Conservation (phyloP, 1,140 invertebrate genomes). For the Periplaneta americana region DNA sequence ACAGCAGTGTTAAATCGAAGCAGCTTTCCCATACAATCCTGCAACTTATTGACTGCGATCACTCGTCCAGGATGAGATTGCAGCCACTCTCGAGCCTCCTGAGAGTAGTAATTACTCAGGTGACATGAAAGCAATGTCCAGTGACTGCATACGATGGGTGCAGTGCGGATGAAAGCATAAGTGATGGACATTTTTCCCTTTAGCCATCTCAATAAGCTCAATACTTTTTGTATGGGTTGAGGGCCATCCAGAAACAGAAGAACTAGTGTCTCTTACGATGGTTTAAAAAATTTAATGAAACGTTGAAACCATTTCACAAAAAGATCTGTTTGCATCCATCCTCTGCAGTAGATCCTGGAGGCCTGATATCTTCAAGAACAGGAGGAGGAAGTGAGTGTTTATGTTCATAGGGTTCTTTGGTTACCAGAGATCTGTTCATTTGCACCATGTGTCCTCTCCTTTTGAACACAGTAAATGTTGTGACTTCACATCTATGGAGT, state of each 20-base stretch:
- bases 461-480: conserved; percentile 21
- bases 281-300: conserved; percentile 21
- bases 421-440: conserved; percentile 9
- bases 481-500: conserved; percentile 23
- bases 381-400: background rate
- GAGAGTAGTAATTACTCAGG: conserved; percentile 36
- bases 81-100: conserved; percentile 28
- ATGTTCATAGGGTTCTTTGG: background rate
- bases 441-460: conserved; percentile 22
- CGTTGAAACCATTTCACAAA: conserved; percentile 19
- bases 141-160: conserved; percentile 35
- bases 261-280: conserved; percentile 14
- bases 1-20: conserved; percentile 22
- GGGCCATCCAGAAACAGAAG: conserved; percentile 24
- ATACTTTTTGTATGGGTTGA: conserved; percentile 19
- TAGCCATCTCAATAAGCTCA: conserved; percentile 8
- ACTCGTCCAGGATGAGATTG: conserved; percentile 24
- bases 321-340: conserved; percentile 22
- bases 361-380: background rate
- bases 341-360: conserved; percentile 12
- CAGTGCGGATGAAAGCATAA: conserved; percentile 27
- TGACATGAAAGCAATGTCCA: conserved; percentile 32
- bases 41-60: conserved; percentile 25
- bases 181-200: background rate
- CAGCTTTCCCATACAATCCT: conserved; percentile 23